Base-by-base conservation (phyloP, 2,113 vertebrate genomes). In the Oplegnathus fasciatus region DNA sequence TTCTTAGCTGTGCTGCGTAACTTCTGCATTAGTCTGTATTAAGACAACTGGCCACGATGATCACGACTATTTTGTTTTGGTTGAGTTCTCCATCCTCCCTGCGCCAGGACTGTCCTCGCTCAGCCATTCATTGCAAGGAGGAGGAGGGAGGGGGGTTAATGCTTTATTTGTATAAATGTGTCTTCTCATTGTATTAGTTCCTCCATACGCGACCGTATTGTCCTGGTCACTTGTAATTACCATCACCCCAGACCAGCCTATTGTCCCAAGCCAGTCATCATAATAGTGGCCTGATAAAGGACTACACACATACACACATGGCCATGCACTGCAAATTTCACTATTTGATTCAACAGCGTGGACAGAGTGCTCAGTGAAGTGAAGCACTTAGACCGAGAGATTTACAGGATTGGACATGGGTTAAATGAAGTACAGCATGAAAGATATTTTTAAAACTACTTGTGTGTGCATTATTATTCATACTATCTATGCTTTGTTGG, bases 141-240 rank as follows among this genome's bases (percentile, higher is more conserved):
- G 34, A 22, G 58, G 22, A 37, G 34, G 34, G 22, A 22, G 65
- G 62, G 78, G 78, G 17, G 11, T 60, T 71, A 76, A 64, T 82
- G 86, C 90, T 90, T 92, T 91, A 90, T 91, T 91, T 93, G 86
- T 91, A 90, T 88, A 91, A 93, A 93, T 88, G 87, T 93, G 91
- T 94, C 89, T 93, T 92, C 87, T 89, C 88, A 91, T 91, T 93
- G 90, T 89, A 82, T 91, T 91, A 90, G 90, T 93, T 92, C 91
- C 79, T 92, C 86, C 90, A 90, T 88, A 94, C 84, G 84, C 83
- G 60, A 88, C 89, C 87, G 42, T 92, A 94, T 91, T 95, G 93
- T 94, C 86, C 83, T 91, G 75, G 93, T 95, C 95, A 94, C 89
- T 93, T 95, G 84, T 84, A 92, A 95, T 95, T 94, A 95, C n/a